phyloP scores from a whole-genome alignment of 2,113 vertebrate species.

The Cepphus grylle region DNA sequence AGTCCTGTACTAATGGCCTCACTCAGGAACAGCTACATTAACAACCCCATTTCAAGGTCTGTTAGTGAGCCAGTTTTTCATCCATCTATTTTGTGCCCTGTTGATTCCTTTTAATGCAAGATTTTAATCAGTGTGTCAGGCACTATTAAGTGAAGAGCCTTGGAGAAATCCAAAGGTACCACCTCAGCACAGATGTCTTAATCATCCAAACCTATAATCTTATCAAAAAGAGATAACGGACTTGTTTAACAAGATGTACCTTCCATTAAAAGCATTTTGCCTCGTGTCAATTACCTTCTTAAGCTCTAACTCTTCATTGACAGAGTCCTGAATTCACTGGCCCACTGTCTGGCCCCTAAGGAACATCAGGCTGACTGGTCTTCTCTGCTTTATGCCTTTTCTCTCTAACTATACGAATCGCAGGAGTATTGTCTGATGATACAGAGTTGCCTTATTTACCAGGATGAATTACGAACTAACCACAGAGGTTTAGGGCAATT shows the following conservation, averaged over 20 bases:
- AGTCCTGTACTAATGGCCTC: not conserved
- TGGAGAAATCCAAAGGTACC: constrained; percentile 6
- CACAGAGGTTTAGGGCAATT: not conserved
- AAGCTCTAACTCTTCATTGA: not conserved
- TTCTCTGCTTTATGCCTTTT: not conserved
- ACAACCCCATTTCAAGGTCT: not conserved
- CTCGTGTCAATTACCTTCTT: not conserved
- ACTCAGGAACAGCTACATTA: not conserved
- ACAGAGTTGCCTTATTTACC: not conserved
- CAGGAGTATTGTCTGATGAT: not conserved
- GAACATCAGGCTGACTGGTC: not conserved
- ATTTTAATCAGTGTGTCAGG: constrained; percentile 27
- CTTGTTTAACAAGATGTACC: not conserved
- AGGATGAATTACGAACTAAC: not conserved
- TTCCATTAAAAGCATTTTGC: constrained; percentile 18
- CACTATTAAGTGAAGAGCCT: not conserved
- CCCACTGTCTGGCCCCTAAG: not conserved
- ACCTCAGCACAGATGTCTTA: not conserved
- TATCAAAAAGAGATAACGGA: not conserved
- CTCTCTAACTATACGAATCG: not conserved
- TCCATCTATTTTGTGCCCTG: not conserved
- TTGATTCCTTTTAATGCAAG: not conserved
- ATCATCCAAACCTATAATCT: constrained; percentile 9
- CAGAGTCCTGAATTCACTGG: not conserved
- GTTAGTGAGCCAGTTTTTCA: not conserved